A percentile compares a stretch with the other conserved stretches of the same genome.
phyloP scores from a whole-genome alignment of 1,140 invertebrate genomes.

The Penaeus japonicus region DNA sequence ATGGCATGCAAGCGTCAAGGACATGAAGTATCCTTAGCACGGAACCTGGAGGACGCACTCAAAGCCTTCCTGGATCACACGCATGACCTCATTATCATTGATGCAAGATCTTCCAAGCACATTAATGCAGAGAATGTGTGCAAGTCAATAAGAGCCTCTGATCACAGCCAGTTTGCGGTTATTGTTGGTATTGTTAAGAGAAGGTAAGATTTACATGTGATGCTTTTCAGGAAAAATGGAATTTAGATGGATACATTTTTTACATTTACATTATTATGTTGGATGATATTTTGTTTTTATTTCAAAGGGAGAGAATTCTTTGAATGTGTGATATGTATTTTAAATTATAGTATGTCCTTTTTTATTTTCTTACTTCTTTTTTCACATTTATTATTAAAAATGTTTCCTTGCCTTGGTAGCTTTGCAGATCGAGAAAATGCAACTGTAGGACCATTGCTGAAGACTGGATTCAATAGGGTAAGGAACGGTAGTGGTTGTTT shows the following conservation, averaged over 20 bases:
- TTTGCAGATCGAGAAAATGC: constrained; percentile 64
- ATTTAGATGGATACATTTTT: not conserved
- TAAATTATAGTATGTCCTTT: not conserved
- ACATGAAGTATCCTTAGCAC: not conserved
- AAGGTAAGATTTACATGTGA: constrained; percentile 22
- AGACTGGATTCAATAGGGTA: constrained; percentile 66
- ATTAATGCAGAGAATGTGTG: constrained; percentile 1
- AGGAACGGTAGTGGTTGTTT: not conserved
- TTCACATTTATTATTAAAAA: not conserved
- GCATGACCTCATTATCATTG: constrained; percentile 26
- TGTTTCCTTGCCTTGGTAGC: constrained; percentile 56
- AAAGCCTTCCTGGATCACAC: not conserved
- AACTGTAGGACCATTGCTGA: constrained; percentile 62
- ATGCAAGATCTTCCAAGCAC: constrained; percentile 8
- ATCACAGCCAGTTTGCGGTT: constrained; percentile 32
- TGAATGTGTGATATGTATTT: not conserved
- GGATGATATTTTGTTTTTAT: not conserved
- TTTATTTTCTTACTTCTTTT: not conserved
- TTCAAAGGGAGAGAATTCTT: no score
- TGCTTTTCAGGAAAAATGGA: constrained; percentile 48
- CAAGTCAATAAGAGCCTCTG: not conserved
- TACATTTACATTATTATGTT: not conserved
- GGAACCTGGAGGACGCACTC: not conserved
- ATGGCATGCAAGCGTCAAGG: not conserved
- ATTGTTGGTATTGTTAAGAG: constrained; percentile 57